phyloP scores from a whole-genome alignment of 2,888 invertebrate genomes.

The Rapana venosa region DNA sequence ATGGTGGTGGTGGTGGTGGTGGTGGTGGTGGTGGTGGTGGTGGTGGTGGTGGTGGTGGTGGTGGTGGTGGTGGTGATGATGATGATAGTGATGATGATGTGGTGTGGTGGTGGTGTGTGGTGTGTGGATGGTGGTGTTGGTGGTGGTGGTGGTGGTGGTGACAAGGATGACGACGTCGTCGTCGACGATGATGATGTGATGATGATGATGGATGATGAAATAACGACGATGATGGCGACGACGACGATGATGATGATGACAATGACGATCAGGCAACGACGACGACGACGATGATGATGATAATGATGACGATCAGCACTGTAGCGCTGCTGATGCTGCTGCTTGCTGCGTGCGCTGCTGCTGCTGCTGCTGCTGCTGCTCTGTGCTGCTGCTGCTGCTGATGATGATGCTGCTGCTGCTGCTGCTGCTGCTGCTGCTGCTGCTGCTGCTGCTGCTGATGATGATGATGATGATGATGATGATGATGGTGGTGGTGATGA shows the following conservation, averaged over 20 bases:
- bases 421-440: background rate
- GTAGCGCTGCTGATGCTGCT: background rate
- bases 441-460: background rate
- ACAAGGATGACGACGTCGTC: no score
- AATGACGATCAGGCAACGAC: constrained; percentile 9
- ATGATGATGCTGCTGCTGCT: background rate
- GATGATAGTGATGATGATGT: background rate
- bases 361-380: background rate
- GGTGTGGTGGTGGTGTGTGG: background rate
- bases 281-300: background rate
- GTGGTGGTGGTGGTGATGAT: background rate
- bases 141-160: constrained; percentile 23
- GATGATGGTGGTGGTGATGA: background rate
- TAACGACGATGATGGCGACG: background rate
- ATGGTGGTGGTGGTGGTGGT: constrained; percentile 6
- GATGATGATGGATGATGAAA: background rate
- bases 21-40: background rate
- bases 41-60: background rate
- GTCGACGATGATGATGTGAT: background rate
- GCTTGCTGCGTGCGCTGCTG: no score
- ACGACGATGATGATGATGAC: constrained; percentile 7
- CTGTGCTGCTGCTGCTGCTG: background rate
- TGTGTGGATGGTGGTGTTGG: background rate
- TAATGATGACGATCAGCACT: background rate
- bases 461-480: background rate